Percentiles rank a stretch among this genome's conserved stretches.
Evolutionary conservation across 2,888 invertebrate genomes (phyloP).

Genomic region (Dasysyrphus albostriatus): DNA sequence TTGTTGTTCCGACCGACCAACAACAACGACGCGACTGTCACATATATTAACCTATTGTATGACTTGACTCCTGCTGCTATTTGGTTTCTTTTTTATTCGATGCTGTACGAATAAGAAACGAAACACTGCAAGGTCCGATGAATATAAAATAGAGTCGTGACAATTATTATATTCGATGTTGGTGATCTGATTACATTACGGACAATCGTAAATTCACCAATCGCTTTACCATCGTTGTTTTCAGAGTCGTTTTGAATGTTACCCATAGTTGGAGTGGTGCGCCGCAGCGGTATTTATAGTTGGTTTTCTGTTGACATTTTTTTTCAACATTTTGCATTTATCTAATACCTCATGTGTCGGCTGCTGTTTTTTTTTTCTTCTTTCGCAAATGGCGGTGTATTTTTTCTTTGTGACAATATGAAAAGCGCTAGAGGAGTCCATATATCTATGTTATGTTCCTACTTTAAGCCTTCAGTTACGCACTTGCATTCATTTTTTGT

Average conservation of each 20-base stretch:
- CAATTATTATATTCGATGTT: constrained; percentile 72
- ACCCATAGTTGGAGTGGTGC: neutral
- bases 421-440: neutral
- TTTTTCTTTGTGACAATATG: constrained; percentile 26
- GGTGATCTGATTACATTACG: constrained; percentile 70
- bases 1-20: constrained; percentile 34
- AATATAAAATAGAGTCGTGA: constrained; percentile 73
- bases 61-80: constrained; percentile 6
- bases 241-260: constrained; percentile 18
- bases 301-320: constrained; percentile 10
- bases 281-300: neutral
- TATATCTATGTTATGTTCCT: neutral
- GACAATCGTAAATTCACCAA: constrained; percentile 68
- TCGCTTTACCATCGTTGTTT: constrained; percentile 40
- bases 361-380: neutral
- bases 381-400: constrained; percentile 17
- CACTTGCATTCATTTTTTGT: neutral
- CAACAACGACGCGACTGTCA: constrained; percentile 37
- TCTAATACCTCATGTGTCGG: neutral
- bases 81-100: constrained; percentile 1
- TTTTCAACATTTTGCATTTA: neutral
- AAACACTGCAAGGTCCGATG: constrained; percentile 28
- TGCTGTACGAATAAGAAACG: neutral
- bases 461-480: neutral
- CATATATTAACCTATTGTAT: constrained; percentile 59